A percentile compares a stretch with the other conserved stretches of the same genome.
These are phyloP conservation scores for Austrolebias charrua DNA, from an alignment of 2,797 vertebrate genomes.

Conservation along the genomic window DNA sequence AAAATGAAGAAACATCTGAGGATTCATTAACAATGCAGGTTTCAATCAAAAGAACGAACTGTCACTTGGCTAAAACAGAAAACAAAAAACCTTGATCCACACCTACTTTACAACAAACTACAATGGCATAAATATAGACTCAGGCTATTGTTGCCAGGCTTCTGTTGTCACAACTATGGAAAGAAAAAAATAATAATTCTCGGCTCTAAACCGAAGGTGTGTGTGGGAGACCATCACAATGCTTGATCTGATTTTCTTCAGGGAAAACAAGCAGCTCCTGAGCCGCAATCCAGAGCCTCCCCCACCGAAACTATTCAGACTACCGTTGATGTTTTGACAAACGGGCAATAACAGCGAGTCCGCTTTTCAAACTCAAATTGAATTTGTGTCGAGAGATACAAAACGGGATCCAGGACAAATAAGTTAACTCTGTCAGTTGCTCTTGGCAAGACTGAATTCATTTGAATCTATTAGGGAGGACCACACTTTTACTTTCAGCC, in stretches of 20 bases:
- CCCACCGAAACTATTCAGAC: conserved; percentile 49
- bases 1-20: conserved; percentile 16
- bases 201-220: conserved; percentile 40
- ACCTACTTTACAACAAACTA: conserved; percentile 30
- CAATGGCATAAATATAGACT: conserved; percentile 47
- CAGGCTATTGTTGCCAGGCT: conserved; percentile 40
- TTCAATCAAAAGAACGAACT: conserved; percentile 12
- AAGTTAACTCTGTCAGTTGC: conserved; percentile 64
- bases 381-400: conserved; percentile 62
- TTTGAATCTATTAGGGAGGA: conserved; percentile 65
- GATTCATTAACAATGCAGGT: conserved; percentile 19
- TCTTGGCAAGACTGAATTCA: conserved; percentile 62
- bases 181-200: conserved; percentile 35
- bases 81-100: conserved; percentile 18
- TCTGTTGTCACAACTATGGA: conserved; percentile 33
- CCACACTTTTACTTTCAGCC: conserved; percentile 16
- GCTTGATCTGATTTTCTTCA: conserved; percentile 54
- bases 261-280: conserved; percentile 39
- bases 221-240: conserved; percentile 56
- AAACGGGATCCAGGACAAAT: conserved; percentile 52
- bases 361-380: conserved; percentile 65
- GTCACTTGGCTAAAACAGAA: conserved; percentile 8
- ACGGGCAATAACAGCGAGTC: conserved; percentile 53
- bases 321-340: conserved; percentile 66
- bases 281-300: conserved; percentile 32